Conservation (phyloP, 2,888 invertebrate genomes). For the Drosophila recens region DNA sequence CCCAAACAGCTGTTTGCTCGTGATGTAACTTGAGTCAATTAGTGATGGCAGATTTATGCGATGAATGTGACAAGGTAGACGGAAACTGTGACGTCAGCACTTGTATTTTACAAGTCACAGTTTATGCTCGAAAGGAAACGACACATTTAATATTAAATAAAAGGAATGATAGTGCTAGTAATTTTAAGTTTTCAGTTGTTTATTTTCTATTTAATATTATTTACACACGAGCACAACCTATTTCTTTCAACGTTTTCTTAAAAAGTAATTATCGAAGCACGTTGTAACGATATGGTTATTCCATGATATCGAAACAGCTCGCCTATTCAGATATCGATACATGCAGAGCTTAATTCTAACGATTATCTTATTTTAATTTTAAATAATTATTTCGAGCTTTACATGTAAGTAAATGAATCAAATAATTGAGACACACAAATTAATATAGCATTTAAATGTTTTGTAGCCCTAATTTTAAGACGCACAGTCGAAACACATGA, state of each 20-base stretch:
- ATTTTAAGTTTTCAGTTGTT: too few relatives aligned
- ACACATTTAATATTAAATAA: not conserved
- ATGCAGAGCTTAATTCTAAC: too few relatives aligned
- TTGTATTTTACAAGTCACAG: not conserved
- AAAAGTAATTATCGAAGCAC: too few relatives aligned
- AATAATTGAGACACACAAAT: not conserved
- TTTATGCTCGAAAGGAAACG: not conserved
- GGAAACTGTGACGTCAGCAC: not conserved
- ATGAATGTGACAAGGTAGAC: not conserved
- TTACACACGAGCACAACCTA: too few relatives aligned
- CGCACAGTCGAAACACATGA: not conserved
- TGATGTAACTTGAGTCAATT: constrained; percentile 61
- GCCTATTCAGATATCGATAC: too few relatives aligned
- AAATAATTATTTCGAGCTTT: too few relatives aligned
- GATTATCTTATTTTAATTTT: too few relatives aligned
- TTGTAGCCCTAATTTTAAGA: too few relatives aligned
- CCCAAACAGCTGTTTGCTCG: constrained; percentile 61
- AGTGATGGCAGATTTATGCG: constrained; percentile 24
- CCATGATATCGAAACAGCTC: too few relatives aligned
- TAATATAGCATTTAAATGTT: not conserved
- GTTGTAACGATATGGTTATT: too few relatives aligned
- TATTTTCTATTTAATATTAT: too few relatives aligned
- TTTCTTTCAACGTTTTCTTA: too few relatives aligned
- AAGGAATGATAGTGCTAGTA: not conserved
- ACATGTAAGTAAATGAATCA: not conserved